Base-by-base conservation (phyloP, 2,113 vertebrate species). In the Eptesicus fuscus region DNA sequence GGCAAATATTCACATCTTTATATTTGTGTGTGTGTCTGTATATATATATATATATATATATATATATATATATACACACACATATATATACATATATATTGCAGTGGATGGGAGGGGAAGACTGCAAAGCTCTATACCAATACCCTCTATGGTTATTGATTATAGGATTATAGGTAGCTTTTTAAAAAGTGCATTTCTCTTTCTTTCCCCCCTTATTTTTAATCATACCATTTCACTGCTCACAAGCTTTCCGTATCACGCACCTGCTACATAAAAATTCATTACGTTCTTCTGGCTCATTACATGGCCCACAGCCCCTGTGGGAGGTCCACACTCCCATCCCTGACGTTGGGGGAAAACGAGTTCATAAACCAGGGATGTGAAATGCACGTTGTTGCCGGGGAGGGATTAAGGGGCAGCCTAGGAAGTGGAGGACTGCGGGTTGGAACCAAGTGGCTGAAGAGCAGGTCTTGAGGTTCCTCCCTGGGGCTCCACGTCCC, bases 401-500 rank as follows among this genome's bases (percentile, higher is more conserved):
- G 13, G 47, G 2, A 4, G 3, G 11, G 18, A 61, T 32, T n/a
- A 32, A 51, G 10, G 23, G n/a, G 14, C 12, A 28, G 17, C 56
- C 23, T 22, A 4, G 12, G 30, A 9, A 53, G 1, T 1, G 5
- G 42, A 53, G 40, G 32, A 1, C 3, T 10, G 16, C 0, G 4
- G 49, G 16, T 7, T 90, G 7, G 5, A 82, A 35, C 13, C 2
- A 1, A 0, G 9, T 0, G 0, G 5, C 5, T 3, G 0, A 1
- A 20, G 22, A 9, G 2, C n/a, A 0, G 2, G 1, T 17, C 32
- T 9, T 1, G 14, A 13, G 13, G 10, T 16, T 69, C 47, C 17
- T 20, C 59, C 37, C 14, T 0, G 23, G 9, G 47, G n/a, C 28
- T n/a, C 42, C 32, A 0, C 0, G 1, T 7, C 16, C 2, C 0